Percentiles rank a stretch among this genome's conserved stretches.
These are phyloP conservation scores for Parnassius apollo DNA, from an alignment of 2,888 invertebrate species.

Conservation along the genomic window DNA sequence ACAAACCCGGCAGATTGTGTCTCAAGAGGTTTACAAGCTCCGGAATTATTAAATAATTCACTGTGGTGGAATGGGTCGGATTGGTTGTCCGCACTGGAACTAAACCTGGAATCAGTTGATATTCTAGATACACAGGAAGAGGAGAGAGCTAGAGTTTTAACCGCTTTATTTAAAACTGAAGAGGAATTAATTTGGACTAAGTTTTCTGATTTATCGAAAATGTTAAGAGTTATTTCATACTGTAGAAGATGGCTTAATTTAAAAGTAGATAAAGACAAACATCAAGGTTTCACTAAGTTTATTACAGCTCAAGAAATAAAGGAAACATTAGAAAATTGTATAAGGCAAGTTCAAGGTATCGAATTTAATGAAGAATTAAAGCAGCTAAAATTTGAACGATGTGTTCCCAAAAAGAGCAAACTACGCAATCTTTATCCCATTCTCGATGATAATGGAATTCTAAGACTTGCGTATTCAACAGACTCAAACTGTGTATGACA, in stretches of 20 bases:
- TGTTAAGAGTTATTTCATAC: constrained; percentile 11
- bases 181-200: constrained; percentile 4
- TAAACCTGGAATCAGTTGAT: neutral
- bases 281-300: constrained; percentile 2
- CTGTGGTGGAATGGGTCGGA: constrained; percentile 15
- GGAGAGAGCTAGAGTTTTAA: neutral
- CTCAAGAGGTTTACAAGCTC: constrained; percentile 16
- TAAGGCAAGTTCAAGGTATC: neutral
- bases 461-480: neutral
- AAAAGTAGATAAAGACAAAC: constrained; percentile 12
- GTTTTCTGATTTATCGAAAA: constrained; percentile 16
- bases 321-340: neutral
- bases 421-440: neutral
- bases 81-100: constrained; percentile 25
- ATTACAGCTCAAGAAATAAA: constrained; percentile 5
- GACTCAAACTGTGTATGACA: neutral
- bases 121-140: constrained; percentile 2
- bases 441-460: neutral
- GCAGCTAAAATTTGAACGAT: neutral
- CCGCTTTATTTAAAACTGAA: neutral
- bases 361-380: neutral
- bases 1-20: constrained; percentile 25
- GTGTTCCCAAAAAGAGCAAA: neutral
- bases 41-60: neutral
- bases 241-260: constrained; percentile 11